Base-by-base conservation (phyloP, 1,140 invertebrate genomes). In the Lepidotrigona ventralis region DNA sequence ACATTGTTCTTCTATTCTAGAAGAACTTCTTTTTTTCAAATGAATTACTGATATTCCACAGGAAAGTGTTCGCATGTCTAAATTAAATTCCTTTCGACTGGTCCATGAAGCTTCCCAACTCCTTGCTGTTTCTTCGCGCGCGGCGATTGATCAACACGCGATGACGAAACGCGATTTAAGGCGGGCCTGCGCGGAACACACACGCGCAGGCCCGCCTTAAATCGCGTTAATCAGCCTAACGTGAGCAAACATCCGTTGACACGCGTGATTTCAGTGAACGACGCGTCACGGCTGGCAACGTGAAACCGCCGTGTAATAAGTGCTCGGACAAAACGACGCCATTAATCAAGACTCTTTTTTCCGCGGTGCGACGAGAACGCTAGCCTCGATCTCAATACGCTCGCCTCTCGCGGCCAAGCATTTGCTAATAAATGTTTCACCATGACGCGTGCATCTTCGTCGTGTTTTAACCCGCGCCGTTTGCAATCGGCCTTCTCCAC, bases 401-500 rank as follows among this genome's bases (percentile, higher is more conserved):
- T 8, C 77, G 82, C 78, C 82, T 73, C 81, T 46, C 39, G 6
- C 39, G 39, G 68, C 84, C 56, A 77, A 54, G 56, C 81, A 75
- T 88, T 84, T 60, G 51, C 87, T 87, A 90, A 90, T 90, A 90
- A 90, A 90, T 90, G 88, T 86, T 90, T 87, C 89, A 90, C 79
- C 69, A 73, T 90, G 87, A 88, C 85, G 84, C 69, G 80, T 87
- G 79, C 79, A 79, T 89, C 80, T 84, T 77, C 39, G 82, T 54
- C 81, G 81, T 56, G 76, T 70, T 14, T 23, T 39, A 17, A 23
- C 71, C 15, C 21, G 39, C 56, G 56, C 23, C 56, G 56, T 11
- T 71, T 74, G 54, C 73, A 53, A 63, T 75, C 68, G 12, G 29
- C 33, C 68, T 46, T 39, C 33, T 39, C 33, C 33, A 39, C 33